Conservation (phyloP, 2,888 invertebrate genomes). For the Cheilosia soror region DNA sequence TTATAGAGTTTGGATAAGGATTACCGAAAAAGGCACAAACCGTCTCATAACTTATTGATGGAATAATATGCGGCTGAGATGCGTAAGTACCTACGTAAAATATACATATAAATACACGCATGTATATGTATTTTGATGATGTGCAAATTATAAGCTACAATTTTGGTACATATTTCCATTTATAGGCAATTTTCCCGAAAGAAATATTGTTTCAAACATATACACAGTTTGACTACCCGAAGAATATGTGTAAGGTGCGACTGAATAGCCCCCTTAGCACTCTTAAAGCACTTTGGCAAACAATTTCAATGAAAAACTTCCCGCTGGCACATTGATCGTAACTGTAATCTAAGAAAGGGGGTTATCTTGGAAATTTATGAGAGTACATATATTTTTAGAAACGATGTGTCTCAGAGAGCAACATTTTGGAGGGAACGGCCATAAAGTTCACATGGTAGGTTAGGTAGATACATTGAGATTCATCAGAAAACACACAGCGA, state of each 20-base stretch:
- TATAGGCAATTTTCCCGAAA: constrained; percentile 26
- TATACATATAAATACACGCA: background rate
- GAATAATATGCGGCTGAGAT: background rate
- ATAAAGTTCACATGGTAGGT: constrained; percentile 7
- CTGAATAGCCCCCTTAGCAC: background rate
- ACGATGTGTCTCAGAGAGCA: constrained; percentile 5
- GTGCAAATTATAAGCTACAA: constrained; percentile 32
- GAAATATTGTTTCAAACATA: constrained; percentile 31
- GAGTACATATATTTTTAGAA: constrained; percentile 35
- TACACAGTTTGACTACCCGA: constrained; percentile 24
- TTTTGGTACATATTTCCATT: constrained; percentile 28
- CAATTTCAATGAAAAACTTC: constrained; percentile 8
- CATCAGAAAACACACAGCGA: constrained; percentile 9
- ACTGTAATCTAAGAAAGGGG: constrained; percentile 1
- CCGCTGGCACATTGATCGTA: background rate
- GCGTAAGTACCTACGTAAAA: background rate
- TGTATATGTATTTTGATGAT: background rate
- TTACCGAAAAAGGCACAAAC: constrained; percentile 1
- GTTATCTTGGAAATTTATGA: constrained; percentile 16
- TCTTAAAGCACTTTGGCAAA: constrained; percentile 7
- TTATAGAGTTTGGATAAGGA: background rate
- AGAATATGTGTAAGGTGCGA: background rate
- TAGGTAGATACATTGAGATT: constrained; percentile 1
- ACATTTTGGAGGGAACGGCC: background rate
- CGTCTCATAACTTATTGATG: constrained; percentile 29